Conservation (phyloP, 2,888 invertebrate species). For the Agrypnus murinus region DNA sequence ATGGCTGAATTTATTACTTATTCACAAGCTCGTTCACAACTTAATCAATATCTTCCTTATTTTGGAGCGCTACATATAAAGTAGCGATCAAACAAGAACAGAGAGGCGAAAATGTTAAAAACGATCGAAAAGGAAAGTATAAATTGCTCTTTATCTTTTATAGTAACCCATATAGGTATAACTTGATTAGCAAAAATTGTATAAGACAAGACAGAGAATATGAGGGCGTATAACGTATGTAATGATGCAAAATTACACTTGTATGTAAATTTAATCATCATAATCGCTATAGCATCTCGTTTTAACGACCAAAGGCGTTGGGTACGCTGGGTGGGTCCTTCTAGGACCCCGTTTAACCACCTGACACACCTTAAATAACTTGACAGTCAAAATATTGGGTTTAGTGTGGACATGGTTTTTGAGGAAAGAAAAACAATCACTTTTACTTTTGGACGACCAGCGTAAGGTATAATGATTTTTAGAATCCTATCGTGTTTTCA, state of each 20-base stretch:
- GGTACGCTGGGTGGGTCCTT: slow-evolving; percentile 50
- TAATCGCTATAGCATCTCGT: slow-evolving; percentile 56
- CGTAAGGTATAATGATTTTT: too few relatives aligned
- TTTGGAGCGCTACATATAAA: slow-evolving; percentile 27
- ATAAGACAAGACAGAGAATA: slow-evolving; percentile 5
- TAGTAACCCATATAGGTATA: not conserved
- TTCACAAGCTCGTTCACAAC: slow-evolving; percentile 35
- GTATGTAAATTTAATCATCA: slow-evolving; percentile 58
- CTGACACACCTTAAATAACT: slow-evolving; percentile 51
- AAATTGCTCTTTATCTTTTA: not conserved
- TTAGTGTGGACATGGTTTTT: slow-evolving; percentile 30
- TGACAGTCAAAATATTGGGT: slow-evolving; percentile 48
- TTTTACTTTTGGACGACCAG: too few relatives aligned
- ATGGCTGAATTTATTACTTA: slow-evolving; percentile 35
- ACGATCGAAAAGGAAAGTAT: slow-evolving; percentile 4
- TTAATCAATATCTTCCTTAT: slow-evolving; percentile 36
- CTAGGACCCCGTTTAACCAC: slow-evolving; percentile 49
- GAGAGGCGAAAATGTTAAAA: not conserved
- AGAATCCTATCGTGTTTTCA: too few relatives aligned
- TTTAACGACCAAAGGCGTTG: slow-evolving; percentile 53
- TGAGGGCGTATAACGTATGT: slow-evolving; percentile 56
- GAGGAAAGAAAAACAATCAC: slow-evolving; percentile 14
- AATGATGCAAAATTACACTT: slow-evolving; percentile 58
- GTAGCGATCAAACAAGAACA: slow-evolving; percentile 18
- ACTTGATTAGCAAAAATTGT: slow-evolving; percentile 24